Base-by-base conservation (phyloP, 2,888 invertebrate species). In the Eulithis prunata region DNA sequence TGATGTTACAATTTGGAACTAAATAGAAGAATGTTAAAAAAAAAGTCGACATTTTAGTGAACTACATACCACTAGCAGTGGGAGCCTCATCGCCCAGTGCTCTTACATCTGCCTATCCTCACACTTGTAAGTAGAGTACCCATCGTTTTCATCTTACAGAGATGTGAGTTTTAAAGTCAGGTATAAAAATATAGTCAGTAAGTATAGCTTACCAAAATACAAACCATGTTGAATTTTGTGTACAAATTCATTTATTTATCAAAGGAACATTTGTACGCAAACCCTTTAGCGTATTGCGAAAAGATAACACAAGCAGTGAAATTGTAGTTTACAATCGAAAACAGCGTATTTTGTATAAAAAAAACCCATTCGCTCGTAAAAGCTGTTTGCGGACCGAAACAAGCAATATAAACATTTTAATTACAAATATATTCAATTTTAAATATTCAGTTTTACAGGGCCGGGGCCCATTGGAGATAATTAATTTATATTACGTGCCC, bases 401-500 rank as follows among this genome's bases (percentile, higher is more conserved):
- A 57, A 47, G 47, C 56, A 49, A 57, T 64, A 68, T 46, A 68
- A 64, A 68, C 64, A 62, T 68, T 64, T 68, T 49, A 61, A 61
- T 58, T 64, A 51, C 57, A 21, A 68, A 60, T 60, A 58, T 61
- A 64, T 64, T 59, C 47, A 46, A 57, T 57, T 68, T 68, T 58
- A 62, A 61, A 62, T 68, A 64, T 68, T 57, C 57, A 64, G 51
- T n/a, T 52, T 46, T 55, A 38, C 57, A 43, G 14, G 49, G 59
- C 38, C 28, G 46, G 67, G 57, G 45, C 51, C 63, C 68, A 46
- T 57, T 21, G 54, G 45, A 52, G 61, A 62, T 62, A 64, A 68
- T 68, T 64, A 68, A 68, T 68, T 62, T 68, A 62, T 62, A 68
- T 64, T 58, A 68, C 61, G 68, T 68, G 68, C 68, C 51, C 55